Base-by-base conservation (phyloP, 2,888 invertebrate species). In the Pseudococcus viburni region DNA sequence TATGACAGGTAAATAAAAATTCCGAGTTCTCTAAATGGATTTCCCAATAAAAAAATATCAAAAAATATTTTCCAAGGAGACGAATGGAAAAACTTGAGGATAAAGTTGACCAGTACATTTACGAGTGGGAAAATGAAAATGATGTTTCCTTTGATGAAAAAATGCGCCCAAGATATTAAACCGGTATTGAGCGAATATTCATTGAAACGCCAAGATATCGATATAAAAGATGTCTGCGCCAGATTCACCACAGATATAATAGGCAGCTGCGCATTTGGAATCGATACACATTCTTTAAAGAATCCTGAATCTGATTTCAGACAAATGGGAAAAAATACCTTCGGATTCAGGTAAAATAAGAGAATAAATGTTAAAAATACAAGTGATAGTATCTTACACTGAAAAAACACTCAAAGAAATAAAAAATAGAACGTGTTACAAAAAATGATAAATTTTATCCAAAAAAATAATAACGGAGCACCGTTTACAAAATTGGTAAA, bases 231-330 rank as follows among this genome's bases (percentile, higher is more conserved):
- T 87, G 83, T 92, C 88, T 91, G 91, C 86, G 91, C 92, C 1
- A 92, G 92, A 86, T 93, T 92, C 89, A 92, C 92, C 12, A 92
- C 92, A 89, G 92, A 93, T 90, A 92, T 93, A 4, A 93, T 93
- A 59, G 92, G 92, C 11, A 91, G 91, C 64, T 92, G 92, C 89
- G 92, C 92, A 33, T 93, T 93, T 90, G 93, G 93, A 48, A 91
- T 93, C 89, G 91, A 92, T 89, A 91, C 92, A 89, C 92, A 92
- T 89, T 91, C 92, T 0, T 90, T 92, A 46, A 91, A 90, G n/a
- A 90, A 92, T 89, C 91, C 91, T 42, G 90, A 92, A 33, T 92
- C 92, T 9, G 91, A 91, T n/a, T 92, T 93, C 89, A 91, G 91
- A 15, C 26, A 90, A 51, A 91, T 91, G 89, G 92, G 92, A 0